phyloP scores from a whole-genome alignment of 2,888 invertebrate genomes.

The Drosophila neotestacea region DNA sequence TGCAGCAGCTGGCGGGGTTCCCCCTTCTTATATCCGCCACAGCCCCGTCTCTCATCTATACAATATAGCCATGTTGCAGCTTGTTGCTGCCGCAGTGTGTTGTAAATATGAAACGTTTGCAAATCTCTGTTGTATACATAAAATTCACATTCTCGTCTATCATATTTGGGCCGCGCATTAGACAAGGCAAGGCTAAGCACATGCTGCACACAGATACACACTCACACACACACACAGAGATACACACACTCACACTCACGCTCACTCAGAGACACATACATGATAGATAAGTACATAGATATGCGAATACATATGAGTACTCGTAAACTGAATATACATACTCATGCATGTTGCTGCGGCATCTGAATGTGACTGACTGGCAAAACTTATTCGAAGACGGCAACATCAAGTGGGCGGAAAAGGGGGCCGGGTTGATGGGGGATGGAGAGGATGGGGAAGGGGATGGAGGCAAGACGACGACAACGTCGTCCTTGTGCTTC shows the following conservation, averaged over 20 bases:
- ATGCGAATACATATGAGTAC: slow-evolving; percentile 32
- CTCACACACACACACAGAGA: slow-evolving; percentile 1
- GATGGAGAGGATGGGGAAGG: no score
- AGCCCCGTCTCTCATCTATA: slow-evolving; percentile 1
- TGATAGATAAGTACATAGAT: slow-evolving; percentile 45
- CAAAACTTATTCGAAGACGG: slow-evolving; percentile 34
- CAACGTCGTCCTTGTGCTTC: slow-evolving; percentile 70
- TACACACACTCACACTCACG: slow-evolving; percentile 3
- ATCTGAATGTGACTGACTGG: slow-evolving; percentile 35
- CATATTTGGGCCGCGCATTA: slow-evolving; percentile 78
- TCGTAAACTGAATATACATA: slow-evolving; percentile 38
- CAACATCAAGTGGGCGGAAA: slow-evolving; percentile 4
- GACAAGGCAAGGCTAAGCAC: slow-evolving; percentile 73
- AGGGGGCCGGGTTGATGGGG: background rate
- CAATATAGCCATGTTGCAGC: slow-evolving; percentile 57
- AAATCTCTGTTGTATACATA: slow-evolving; percentile 69
- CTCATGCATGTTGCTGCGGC: slow-evolving; percentile 20
- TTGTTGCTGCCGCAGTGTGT: slow-evolving; percentile 67
- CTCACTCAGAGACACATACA: slow-evolving; percentile 11
- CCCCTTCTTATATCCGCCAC: background rate
- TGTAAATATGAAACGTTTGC: slow-evolving; percentile 75
- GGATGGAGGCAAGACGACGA: slow-evolving; percentile 8
- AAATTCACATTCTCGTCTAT: slow-evolving; percentile 67
- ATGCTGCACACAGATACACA: slow-evolving; percentile 19
- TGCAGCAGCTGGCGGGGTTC: slow-evolving; percentile 70